Evolutionary conservation across 92 coral and sea anemone genomes (phyloP).

Genomic region (Porites cylindrica): DNA sequence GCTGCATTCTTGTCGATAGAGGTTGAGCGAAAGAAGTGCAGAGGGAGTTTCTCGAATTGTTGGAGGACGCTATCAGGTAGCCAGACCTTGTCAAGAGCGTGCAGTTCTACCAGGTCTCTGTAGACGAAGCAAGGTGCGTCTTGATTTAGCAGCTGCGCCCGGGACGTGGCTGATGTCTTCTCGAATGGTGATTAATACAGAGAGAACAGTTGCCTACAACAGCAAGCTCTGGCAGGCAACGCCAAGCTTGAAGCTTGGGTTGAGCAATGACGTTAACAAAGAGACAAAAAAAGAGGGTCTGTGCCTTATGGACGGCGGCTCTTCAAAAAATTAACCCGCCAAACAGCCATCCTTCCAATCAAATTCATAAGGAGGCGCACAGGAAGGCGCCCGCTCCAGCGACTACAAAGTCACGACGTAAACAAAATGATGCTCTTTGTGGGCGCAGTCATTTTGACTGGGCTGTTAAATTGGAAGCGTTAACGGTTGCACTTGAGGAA

Average conservation of each 20-base stretch:
- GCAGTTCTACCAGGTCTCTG: conserved; percentile 23
- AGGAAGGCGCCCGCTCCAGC: too few species aligned
- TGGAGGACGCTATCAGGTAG: conserved; percentile 19
- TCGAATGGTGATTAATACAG: conserved; percentile 5
- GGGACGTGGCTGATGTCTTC: conserved; percentile 35
- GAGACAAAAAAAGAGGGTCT: background rate
- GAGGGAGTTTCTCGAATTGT: conserved; percentile 14
- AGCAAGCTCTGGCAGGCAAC: conserved; percentile 29
- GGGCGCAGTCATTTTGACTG: too few species aligned
- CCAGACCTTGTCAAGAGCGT: conserved; percentile 30
- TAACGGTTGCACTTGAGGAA: background rate
- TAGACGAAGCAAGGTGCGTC: conserved; percentile 30
- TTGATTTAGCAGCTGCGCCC: conserved; percentile 23
- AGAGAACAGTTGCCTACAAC: conserved; percentile 28
- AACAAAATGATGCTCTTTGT: too few species aligned
- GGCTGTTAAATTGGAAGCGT: too few species aligned
- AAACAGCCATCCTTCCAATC: background rate
- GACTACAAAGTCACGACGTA: too few species aligned
- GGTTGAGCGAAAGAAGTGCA: conserved; percentile 25
- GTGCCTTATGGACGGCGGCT: background rate
- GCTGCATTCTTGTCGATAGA: background rate
- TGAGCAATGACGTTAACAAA: background rate
- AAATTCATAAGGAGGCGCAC: background rate
- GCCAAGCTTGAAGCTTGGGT: conserved; percentile 8
- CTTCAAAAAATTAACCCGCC: background rate